Evolutionary conservation across 2,888 invertebrate genomes (phyloP).

Genomic region (Saturnia pavonia): DNA sequence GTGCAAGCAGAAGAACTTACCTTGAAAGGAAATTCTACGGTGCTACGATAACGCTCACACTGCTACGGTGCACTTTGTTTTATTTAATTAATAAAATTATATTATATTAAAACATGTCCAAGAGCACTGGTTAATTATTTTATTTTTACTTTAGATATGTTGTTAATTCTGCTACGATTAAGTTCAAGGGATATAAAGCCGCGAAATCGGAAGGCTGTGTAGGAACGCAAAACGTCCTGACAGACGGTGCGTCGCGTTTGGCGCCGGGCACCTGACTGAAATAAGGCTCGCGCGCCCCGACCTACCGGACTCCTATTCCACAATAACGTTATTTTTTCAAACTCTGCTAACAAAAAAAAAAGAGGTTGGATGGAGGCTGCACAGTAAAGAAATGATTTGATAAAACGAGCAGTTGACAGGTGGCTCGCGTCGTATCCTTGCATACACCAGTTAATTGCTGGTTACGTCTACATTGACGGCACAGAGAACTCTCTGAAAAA

Average conservation of each 20-base stretch:
- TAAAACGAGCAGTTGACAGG: slow-evolving; percentile 78
- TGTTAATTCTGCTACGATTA: background rate
- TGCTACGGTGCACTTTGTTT: slow-evolving; percentile 49
- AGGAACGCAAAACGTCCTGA: slow-evolving; percentile 43
- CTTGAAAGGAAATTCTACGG: slow-evolving; percentile 51
- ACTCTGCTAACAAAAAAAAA: slow-evolving; percentile 65
- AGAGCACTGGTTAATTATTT: slow-evolving; percentile 1
- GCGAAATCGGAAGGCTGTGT: slow-evolving; percentile 55
- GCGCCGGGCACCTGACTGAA: slow-evolving; percentile 79
- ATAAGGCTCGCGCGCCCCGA: slow-evolving; percentile 75
- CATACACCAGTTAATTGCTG: slow-evolving; percentile 70
- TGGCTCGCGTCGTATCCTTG: slow-evolving; percentile 72
- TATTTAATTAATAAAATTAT: slow-evolving; percentile 23
- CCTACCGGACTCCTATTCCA: slow-evolving; percentile 74
- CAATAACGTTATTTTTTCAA: slow-evolving; percentile 73
- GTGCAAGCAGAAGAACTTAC: slow-evolving; percentile 42
- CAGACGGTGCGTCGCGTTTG: slow-evolving; percentile 67
- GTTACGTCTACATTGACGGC: slow-evolving; percentile 62
- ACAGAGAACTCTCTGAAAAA: slow-evolving; percentile 70
- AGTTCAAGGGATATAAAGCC: slow-evolving; percentile 34
- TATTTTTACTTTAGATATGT: background rate
- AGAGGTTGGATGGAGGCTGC: slow-evolving; percentile 72
- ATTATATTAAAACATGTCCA: slow-evolving; percentile 35
- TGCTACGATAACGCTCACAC: slow-evolving; percentile 59
- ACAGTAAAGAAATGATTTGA: slow-evolving; percentile 80